phyloP scores from a whole-genome alignment of 1,140 invertebrate species.

The Bilobella aurantiaca region DNA sequence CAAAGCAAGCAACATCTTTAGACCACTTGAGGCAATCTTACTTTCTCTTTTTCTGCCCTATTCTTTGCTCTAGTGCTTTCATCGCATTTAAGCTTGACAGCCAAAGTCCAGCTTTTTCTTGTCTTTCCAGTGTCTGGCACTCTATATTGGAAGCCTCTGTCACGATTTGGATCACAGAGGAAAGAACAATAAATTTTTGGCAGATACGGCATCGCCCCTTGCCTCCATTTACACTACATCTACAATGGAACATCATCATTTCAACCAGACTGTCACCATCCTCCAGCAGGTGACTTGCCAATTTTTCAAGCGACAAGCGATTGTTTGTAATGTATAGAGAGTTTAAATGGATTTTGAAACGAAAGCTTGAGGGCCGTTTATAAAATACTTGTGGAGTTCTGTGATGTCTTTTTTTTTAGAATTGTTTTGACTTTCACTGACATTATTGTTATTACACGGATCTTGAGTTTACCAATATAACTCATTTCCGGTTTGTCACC shows the following conservation, averaged over 20 bases:
- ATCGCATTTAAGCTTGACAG: too few species aligned
- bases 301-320: neutral
- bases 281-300: constrained; percentile 61
- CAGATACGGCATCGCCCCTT: constrained; percentile 65
- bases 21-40: constrained; percentile 29
- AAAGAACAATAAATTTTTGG: constrained; percentile 74
- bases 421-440: too few species aligned
- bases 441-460: too few species aligned
- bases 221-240: constrained; percentile 72
- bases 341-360: too few species aligned
- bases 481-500: too few species aligned
- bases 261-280: constrained; percentile 75
- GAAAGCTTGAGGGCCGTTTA: too few species aligned
- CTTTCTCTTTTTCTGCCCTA: neutral
- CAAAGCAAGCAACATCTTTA: constrained; percentile 41
- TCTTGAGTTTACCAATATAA: too few species aligned
- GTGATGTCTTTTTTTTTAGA: too few species aligned
- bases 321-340: constrained; percentile 36
- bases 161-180: constrained; percentile 76
- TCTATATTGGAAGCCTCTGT: constrained; percentile 67
- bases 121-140: constrained; percentile 52
- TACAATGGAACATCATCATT: constrained; percentile 77
- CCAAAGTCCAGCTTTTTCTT: neutral
- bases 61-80: too few species aligned
- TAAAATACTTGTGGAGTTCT: too few species aligned